Conservation (phyloP, 2,888 invertebrate genomes). For the Aleiodes alternator region DNA sequence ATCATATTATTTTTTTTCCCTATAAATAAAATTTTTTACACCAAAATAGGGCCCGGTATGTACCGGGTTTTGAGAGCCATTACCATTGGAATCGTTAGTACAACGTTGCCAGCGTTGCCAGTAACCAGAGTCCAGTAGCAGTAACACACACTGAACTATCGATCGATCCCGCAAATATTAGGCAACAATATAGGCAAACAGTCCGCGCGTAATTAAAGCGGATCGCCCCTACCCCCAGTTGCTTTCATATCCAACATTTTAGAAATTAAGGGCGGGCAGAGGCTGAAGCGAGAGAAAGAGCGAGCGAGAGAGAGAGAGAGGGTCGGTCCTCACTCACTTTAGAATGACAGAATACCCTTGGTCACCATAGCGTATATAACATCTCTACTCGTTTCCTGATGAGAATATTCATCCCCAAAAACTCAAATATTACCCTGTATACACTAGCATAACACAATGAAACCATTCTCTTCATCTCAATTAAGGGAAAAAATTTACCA, state of each 20-base stretch:
- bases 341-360: conserved; percentile 24
- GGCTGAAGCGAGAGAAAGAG: no score
- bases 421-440: not conserved
- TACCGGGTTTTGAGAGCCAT: conserved; percentile 2
- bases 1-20: no score
- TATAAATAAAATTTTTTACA: no score
- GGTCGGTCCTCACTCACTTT: conserved; percentile 2
- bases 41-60: not conserved
- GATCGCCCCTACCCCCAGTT: conserved; percentile 38
- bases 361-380: not conserved
- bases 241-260: conserved; percentile 43
- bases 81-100: conserved; percentile 2
- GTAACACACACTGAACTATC: conserved; percentile 53
- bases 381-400: not conserved
- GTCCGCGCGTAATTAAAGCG: conserved; percentile 61
- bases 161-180: conserved; percentile 64
- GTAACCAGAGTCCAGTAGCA: not conserved
- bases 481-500: no score
- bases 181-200: conserved; percentile 62
- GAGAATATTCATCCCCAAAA: conserved; percentile 18
- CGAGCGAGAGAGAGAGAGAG: not conserved
- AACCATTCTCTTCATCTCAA: no score
- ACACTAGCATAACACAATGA: no score
- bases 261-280: not conserved
- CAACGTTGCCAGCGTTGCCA: conserved; percentile 23